Evolutionary conservation across 2,888 invertebrate species (phyloP).

Genomic region (Polymixis flavicincta): DNA sequence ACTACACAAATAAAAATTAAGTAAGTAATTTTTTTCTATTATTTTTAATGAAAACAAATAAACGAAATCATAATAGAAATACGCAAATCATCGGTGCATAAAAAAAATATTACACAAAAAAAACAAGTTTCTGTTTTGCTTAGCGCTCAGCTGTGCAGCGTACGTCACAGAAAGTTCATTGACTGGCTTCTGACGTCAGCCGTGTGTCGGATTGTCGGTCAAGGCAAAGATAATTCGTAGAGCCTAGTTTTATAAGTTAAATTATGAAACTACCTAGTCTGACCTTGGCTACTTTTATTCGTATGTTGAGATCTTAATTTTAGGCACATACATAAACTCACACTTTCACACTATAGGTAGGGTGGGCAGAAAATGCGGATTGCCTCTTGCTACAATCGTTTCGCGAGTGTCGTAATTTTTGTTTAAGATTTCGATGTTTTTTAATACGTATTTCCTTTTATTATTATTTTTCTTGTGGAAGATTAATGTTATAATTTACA

Average conservation of each 20-base stretch:
- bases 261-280: conserved; percentile 1
- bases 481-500: not conserved
- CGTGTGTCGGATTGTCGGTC: conserved; percentile 59
- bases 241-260: conserved; percentile 15
- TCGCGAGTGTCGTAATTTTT: not conserved
- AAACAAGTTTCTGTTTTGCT: not conserved
- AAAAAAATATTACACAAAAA: not conserved
- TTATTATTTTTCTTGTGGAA: not conserved
- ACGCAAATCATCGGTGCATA: not conserved
- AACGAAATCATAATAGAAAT: not conserved
- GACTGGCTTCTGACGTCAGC: conserved; percentile 33
- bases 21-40: too few relatives aligned
- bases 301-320: not conserved
- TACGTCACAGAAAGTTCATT: conserved; percentile 58
- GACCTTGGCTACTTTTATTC: conserved; percentile 15
- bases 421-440: not conserved
- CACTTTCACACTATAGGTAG: too few relatives aligned
- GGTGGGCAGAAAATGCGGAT: not conserved
- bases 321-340: not conserved
- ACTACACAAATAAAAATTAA: too few relatives aligned
- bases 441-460: not conserved
- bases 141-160: conserved; percentile 42
- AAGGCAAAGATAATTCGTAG: conserved; percentile 48
- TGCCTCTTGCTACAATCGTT: too few relatives aligned
- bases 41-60: too few relatives aligned